These are phyloP conservation scores for Florisuga fusca DNA, from an alignment of 2,797 vertebrate genomes.

Conservation along the genomic window DNA sequence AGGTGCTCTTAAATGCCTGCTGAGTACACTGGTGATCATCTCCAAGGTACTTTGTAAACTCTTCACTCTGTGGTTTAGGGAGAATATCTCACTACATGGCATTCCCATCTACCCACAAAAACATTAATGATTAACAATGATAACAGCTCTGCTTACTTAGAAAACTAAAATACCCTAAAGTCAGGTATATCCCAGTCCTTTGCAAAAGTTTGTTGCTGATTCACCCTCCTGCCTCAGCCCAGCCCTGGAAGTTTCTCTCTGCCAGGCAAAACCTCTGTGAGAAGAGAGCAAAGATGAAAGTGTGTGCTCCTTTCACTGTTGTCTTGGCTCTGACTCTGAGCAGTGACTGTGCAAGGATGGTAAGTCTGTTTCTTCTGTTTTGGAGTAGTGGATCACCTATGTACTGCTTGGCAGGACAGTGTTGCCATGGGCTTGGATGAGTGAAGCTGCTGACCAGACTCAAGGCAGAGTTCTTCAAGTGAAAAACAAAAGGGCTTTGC, in stretches of 20 bases:
- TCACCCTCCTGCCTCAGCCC: neutral
- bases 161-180: slow-evolving; percentile 55
- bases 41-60: neutral
- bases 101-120: slow-evolving; percentile 21
- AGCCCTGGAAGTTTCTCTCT: slow-evolving; percentile 15
- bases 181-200: neutral
- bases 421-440: neutral
- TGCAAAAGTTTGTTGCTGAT: neutral
- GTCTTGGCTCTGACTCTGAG: slow-evolving; percentile 50
- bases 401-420: neutral
- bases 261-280: neutral
- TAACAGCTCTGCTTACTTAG: slow-evolving; percentile 47
- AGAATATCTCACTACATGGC: neutral
- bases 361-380: slow-evolving; percentile 49
- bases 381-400: neutral
- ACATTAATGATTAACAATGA: slow-evolving; percentile 66
- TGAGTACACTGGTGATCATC: neutral
- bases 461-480: neutral
- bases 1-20: neutral
- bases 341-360: slow-evolving; percentile 23
- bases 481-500: neutral
- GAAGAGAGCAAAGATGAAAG: slow-evolving; percentile 56
- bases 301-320: slow-evolving; percentile 17
- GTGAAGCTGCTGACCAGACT: neutral
- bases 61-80: neutral